These are phyloP conservation scores for Coptotermes formosanus DNA, from an alignment of 1,140 invertebrate species.

Conservation along the genomic window DNA sequence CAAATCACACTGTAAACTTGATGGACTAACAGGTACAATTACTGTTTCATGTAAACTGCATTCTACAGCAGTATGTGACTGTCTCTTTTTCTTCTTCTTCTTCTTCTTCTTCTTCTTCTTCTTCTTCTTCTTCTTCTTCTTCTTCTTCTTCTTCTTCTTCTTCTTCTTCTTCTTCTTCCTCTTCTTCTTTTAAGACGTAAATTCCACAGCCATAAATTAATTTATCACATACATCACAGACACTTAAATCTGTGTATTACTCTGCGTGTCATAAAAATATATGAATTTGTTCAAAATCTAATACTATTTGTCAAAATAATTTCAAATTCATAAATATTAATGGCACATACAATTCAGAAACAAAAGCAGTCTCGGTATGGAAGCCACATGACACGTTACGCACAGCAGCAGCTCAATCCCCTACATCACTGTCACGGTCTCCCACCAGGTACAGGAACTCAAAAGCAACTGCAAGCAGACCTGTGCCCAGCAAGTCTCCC, in stretches of 20 bases:
- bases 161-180: too few species aligned
- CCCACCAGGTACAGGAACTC: conserved; percentile 70
- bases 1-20: too few species aligned
- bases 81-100: too few species aligned
- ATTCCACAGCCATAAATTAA: not conserved
- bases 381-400: not conserved
- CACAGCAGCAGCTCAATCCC: conserved; percentile 16
- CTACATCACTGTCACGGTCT: conserved; percentile 52
- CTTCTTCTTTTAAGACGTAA: not conserved
- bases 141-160: too few species aligned
- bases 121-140: too few species aligned
- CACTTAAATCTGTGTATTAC: not conserved
- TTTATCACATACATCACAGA: not conserved
- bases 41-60: too few species aligned
- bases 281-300: not conserved
- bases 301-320: not conserved
- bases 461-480: conserved; percentile 82
- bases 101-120: too few species aligned
- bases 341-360: not conserved
- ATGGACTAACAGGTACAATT: too few species aligned
- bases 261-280: not conserved
- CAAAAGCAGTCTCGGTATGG: not conserved
- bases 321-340: not conserved
- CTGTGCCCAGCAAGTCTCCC: conserved; percentile 89
- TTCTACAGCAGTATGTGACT: too few species aligned